A percentile compares a stretch with the other conserved stretches of the same genome.
phyloP scores from a whole-genome alignment of 2,888 invertebrate genomes.

The Hirtodrosophila histrioides region DNA sequence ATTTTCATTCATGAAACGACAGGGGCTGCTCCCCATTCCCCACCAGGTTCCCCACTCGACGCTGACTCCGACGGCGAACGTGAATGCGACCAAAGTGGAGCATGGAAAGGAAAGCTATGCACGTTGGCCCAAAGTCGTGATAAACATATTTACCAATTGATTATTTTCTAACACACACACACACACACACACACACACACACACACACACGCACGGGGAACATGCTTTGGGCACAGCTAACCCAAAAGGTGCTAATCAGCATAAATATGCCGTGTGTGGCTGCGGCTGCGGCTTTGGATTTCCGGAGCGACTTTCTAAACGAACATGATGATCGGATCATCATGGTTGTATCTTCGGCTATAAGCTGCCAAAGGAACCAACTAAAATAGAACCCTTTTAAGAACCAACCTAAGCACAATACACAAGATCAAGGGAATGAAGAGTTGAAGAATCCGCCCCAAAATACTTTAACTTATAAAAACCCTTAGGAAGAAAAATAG shows the following conservation, averaged over 20 bases:
- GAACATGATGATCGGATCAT: conserved; percentile 36
- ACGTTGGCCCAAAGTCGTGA: conserved; percentile 67
- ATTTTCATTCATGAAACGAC: conserved; percentile 70
- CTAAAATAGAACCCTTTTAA: not conserved
- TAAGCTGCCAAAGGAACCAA: conserved; percentile 11
- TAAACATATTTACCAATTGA: conserved; percentile 79
- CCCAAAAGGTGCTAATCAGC: conserved; percentile 75
- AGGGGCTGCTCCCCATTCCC: conserved; percentile 1
- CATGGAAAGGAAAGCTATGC: conserved; percentile 64
- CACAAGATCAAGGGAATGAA: conserved; percentile 1
- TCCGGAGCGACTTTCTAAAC: conserved; percentile 73
- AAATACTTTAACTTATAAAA: no score
- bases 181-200: conserved; percentile 30
- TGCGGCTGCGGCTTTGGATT: conserved; percentile 53
- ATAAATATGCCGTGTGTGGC: conserved; percentile 63
- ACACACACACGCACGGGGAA: conserved; percentile 25
- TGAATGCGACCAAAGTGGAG: conserved; percentile 58
- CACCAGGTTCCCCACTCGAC: conserved; percentile 4
- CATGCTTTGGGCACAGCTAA: conserved; percentile 46
- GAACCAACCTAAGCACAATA: not conserved
- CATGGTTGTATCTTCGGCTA: conserved; percentile 4
- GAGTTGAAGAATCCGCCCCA: no score
- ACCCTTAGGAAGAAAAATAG: no score
- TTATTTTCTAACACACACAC: conserved; percentile 65
- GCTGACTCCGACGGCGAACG: not conserved